phyloP scores from a whole-genome alignment of 1,140 invertebrate species.

The Papilio polytes region DNA sequence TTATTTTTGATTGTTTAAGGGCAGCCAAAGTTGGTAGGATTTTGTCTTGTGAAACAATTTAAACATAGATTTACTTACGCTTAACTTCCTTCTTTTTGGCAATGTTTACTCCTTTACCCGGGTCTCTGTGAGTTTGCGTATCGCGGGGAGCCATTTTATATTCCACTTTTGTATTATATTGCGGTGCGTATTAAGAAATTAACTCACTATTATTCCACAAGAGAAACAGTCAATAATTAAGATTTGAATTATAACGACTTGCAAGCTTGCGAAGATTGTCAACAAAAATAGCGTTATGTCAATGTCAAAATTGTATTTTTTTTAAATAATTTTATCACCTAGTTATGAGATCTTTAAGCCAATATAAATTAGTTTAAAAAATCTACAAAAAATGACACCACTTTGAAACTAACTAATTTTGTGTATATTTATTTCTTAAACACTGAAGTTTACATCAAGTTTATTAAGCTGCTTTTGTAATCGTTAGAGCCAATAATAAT shows the following conservation, averaged over 20 bases:
- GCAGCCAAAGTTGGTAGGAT: background rate
- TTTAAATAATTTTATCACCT: background rate
- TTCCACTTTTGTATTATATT: background rate
- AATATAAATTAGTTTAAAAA: background rate
- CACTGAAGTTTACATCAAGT: too few relatives aligned
- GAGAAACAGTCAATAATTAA: background rate
- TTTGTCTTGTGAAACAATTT: background rate
- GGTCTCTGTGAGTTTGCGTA: background rate
- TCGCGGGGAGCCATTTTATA: slow-evolving; percentile 4
- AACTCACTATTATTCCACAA: background rate
- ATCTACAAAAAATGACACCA: too few relatives aligned
- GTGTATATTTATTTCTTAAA: too few relatives aligned
- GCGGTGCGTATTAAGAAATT: background rate
- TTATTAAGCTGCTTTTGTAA: background rate
- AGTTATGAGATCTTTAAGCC: background rate
- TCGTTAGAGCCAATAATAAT: too few relatives aligned
- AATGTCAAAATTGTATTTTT: background rate
- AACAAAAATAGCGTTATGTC: background rate
- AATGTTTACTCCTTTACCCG: background rate
- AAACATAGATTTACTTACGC: slow-evolving; percentile 41
- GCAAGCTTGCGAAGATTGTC: background rate
- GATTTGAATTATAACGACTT: background rate
- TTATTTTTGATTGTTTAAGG: too few relatives aligned
- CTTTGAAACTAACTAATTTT: too few relatives aligned
- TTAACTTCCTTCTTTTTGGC: slow-evolving; percentile 28